phyloP scores from a whole-genome alignment of 1,140 invertebrate species.

The Solen grandis region DNA sequence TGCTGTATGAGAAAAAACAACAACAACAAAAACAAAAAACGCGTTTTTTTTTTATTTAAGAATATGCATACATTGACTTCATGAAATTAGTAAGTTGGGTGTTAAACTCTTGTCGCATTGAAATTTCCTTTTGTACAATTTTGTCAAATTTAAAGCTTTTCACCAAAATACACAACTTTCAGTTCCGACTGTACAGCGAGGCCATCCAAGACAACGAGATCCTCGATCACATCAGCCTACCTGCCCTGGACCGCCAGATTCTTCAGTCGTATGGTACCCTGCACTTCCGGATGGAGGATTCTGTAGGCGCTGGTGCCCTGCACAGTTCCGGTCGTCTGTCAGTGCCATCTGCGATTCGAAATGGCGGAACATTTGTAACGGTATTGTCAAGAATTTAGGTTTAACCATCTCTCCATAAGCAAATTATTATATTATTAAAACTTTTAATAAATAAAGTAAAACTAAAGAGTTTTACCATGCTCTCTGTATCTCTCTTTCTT shows the following conservation, averaged over 20 bases:
- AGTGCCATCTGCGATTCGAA: neutral
- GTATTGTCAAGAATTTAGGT: neutral
- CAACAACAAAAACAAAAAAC: neutral
- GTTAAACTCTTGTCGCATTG: too few relatives aligned
- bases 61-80: too few relatives aligned
- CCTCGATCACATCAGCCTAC: neutral
- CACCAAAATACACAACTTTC: too few relatives aligned
- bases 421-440: neutral
- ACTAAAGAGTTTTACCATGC: neutral
- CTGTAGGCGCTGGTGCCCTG: neutral
- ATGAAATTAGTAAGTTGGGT: too few relatives aligned
- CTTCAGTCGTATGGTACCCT: slow-evolving; percentile 18
- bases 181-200: slow-evolving; percentile 39
- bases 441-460: too few relatives aligned
- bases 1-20: neutral
- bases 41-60: too few relatives aligned
- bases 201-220: slow-evolving; percentile 40
- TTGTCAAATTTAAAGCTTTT: too few relatives aligned
- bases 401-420: neutral
- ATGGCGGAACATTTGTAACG: slow-evolving; percentile 39
- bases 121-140: too few relatives aligned
- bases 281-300: slow-evolving; percentile 48
- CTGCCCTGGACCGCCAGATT: slow-evolving; percentile 26
- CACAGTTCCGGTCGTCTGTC: slow-evolving; percentile 4
- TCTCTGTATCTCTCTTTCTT: neutral